phyloP scores from a whole-genome alignment of 92 coral and sea anemone genomes.

The Phymanthus crucifer region DNA sequence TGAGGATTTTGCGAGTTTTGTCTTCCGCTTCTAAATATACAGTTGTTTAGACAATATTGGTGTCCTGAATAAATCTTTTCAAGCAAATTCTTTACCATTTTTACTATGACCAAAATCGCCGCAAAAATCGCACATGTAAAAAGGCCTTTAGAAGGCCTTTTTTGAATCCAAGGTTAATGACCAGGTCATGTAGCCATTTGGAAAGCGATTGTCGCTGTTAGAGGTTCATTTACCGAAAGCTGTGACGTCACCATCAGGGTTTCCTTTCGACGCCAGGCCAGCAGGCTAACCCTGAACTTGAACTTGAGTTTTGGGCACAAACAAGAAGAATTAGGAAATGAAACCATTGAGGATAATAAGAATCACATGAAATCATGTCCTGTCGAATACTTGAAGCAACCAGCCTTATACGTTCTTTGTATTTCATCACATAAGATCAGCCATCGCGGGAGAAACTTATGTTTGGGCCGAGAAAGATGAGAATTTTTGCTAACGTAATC shows the following conservation, averaged over 20 bases:
- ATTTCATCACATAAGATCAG: no score
- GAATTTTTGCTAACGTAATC: not conserved
- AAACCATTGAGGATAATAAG: not conserved
- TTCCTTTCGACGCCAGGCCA: not conserved
- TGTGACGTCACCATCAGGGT: not conserved
- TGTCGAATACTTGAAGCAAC: not conserved
- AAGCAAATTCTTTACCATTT: no score
- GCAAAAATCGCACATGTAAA: no score
- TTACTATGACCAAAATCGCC: no score
- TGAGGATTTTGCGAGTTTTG: no score
- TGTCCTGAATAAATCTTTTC: no score
- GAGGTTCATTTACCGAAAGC: not conserved
- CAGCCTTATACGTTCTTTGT: not conserved
- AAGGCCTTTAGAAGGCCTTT: not conserved
- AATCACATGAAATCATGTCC: not conserved
- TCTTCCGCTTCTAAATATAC: no score
- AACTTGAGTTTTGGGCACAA: not conserved
- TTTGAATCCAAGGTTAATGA: not conserved
- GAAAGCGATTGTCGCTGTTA: constrained; percentile 2
- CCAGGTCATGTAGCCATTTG: not conserved
- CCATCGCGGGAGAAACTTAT: not conserved
- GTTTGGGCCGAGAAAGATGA: not conserved
- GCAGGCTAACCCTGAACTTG: not conserved
- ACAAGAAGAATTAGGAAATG: not conserved
- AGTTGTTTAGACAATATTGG: no score